Evolutionary conservation across 2,888 invertebrate species (phyloP).

Genomic region (Andrena flavipes): DNA sequence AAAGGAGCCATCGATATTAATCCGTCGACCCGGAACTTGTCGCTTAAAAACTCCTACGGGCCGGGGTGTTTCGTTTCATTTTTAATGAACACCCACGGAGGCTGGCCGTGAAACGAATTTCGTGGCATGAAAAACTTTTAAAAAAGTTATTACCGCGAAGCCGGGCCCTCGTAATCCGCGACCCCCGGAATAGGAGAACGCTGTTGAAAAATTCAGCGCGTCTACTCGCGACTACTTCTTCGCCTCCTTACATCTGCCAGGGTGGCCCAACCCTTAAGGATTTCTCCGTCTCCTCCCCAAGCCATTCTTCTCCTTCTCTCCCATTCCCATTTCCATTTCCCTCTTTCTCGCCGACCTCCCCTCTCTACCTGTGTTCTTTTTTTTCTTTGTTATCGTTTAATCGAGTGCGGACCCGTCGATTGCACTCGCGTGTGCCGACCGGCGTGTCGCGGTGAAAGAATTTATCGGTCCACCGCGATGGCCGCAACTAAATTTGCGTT

Average conservation of each 20-base stretch:
- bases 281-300: neutral
- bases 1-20: constrained; percentile 29
- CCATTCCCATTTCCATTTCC: neutral
- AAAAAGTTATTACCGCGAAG: constrained; percentile 47
- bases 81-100: constrained; percentile 34
- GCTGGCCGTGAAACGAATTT: constrained; percentile 32
- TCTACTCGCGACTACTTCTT: constrained; percentile 12
- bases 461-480: constrained; percentile 69
- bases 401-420: constrained; percentile 52
- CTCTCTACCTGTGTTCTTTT: neutral
- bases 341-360: neutral
- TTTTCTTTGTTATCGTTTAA: constrained; percentile 56
- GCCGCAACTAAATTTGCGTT: constrained; percentile 74
- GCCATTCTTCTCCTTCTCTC: neutral
- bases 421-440: constrained; percentile 50
- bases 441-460: constrained; percentile 67
- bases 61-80: constrained; percentile 23
- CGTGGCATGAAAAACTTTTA: constrained; percentile 40
- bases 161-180: constrained; percentile 29
- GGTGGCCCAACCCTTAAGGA: neutral
- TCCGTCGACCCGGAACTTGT: constrained; percentile 18
- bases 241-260: neutral
- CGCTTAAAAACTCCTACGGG: constrained; percentile 8
- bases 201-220: constrained; percentile 33
- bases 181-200: constrained; percentile 29